These are phyloP conservation scores for Polietes domitor DNA, from an alignment of 2,888 invertebrate genomes.

Conservation along the genomic window DNA sequence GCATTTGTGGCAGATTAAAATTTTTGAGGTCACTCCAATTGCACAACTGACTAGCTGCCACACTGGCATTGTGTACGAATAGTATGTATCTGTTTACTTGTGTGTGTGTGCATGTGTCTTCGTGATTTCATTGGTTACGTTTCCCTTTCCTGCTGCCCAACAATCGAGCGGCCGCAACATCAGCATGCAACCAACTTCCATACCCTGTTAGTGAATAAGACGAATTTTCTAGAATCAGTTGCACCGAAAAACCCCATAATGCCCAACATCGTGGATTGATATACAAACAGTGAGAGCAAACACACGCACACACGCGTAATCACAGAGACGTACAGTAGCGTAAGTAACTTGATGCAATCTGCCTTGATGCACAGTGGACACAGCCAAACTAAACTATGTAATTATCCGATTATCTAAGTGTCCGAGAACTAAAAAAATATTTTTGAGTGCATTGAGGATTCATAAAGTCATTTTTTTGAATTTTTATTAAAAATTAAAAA, in stretches of 20 bases:
- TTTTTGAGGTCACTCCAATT: conserved; percentile 52
- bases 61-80: not conserved
- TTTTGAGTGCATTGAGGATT: no score
- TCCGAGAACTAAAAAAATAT: no score
- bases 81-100: no score
- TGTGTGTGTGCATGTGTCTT: not conserved
- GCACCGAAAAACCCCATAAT: conserved; percentile 12
- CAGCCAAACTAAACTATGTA: no score
- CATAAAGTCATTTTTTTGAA: no score
- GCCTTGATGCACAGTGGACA: no score
- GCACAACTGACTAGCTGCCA: not conserved
- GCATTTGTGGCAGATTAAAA: conserved; percentile 51
- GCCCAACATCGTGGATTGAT: not conserved
- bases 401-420: no score
- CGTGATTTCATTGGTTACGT: not conserved
- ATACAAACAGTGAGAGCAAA: not conserved
- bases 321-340: not conserved
- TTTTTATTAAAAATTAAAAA: no score
- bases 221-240: conserved; percentile 42
- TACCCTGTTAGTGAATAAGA: conserved; percentile 45
- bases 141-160: not conserved
- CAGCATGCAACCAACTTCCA: conserved; percentile 4
- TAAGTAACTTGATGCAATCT: no score
- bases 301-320: no score
- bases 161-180: not conserved